These are phyloP conservation scores for Agrypnia vestita DNA, from an alignment of 1,140 invertebrate genomes.

Conservation along the genomic window DNA sequence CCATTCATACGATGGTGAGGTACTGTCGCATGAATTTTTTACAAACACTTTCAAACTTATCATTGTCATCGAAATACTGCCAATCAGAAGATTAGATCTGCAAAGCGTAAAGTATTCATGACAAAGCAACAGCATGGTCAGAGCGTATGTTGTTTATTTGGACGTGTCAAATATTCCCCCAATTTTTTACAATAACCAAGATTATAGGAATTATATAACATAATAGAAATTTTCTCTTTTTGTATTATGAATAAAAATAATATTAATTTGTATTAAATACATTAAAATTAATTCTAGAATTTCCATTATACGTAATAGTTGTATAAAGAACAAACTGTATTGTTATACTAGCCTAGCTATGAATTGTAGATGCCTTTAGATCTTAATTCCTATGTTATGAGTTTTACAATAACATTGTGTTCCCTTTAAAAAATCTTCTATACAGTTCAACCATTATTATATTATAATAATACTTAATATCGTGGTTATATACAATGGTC, in stretches of 20 bases:
- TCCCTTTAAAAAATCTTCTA: slow-evolving; percentile 47
- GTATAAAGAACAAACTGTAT: slow-evolving; percentile 49
- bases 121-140: no score
- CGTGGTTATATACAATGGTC: slow-evolving; percentile 47
- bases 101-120: no score
- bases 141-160: no score
- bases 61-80: no score
- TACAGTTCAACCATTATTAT: slow-evolving; percentile 3
- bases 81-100: no score
- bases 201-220: no score
- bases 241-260: slow-evolving; percentile 14
- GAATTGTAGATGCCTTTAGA: slow-evolving; percentile 13
- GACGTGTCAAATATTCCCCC: no score
- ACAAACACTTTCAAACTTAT: no score
- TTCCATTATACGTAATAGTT: slow-evolving; percentile 39
- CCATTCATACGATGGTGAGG: no score
- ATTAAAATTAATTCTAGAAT: slow-evolving; percentile 28
- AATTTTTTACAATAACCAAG: no score
- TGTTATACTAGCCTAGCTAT: slow-evolving; percentile 43
- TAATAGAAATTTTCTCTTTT: not conserved
- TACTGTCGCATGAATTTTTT: no score
- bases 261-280: not conserved
- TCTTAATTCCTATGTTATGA: slow-evolving; percentile 15
- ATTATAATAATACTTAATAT: slow-evolving; percentile 45
- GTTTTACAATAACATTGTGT: slow-evolving; percentile 42